Conservation (phyloP, 2,797 vertebrate species). For the Neopelma chrysocephalum region DNA sequence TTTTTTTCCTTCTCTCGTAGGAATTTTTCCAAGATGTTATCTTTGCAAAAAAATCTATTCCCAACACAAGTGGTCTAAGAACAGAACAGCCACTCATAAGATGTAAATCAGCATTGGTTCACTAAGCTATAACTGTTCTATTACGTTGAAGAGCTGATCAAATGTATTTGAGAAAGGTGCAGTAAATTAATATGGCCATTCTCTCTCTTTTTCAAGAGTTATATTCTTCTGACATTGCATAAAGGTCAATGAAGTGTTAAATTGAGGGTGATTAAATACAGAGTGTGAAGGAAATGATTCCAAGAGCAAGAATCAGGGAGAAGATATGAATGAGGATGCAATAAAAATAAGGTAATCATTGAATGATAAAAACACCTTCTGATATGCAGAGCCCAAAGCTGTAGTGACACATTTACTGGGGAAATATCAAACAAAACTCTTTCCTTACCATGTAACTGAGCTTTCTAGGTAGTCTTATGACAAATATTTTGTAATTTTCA, state of each 20-base stretch:
- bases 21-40: background rate
- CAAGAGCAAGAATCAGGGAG: background rate
- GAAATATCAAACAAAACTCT: background rate
- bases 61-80: background rate
- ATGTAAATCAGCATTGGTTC: background rate
- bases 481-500: background rate
- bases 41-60: background rate
- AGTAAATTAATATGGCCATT: background rate
- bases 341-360: conserved; percentile 2
- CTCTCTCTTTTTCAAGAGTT: background rate
- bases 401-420: background rate
- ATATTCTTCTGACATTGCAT: conserved; percentile 21
- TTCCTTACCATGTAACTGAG: background rate
- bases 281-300: background rate
- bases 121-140: background rate
- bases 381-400: background rate
- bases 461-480: background rate
- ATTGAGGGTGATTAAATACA: conserved; percentile 32
- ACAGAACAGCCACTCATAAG: background rate
- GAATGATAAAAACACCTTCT: background rate
- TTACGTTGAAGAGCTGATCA: background rate
- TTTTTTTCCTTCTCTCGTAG: background rate
- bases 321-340: background rate
- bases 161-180: background rate
- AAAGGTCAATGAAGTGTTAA: conserved; percentile 56